Evolutionary conservation across 2,797 vertebrate species (phyloP).

Genomic region (Pampus argenteus): DNA sequence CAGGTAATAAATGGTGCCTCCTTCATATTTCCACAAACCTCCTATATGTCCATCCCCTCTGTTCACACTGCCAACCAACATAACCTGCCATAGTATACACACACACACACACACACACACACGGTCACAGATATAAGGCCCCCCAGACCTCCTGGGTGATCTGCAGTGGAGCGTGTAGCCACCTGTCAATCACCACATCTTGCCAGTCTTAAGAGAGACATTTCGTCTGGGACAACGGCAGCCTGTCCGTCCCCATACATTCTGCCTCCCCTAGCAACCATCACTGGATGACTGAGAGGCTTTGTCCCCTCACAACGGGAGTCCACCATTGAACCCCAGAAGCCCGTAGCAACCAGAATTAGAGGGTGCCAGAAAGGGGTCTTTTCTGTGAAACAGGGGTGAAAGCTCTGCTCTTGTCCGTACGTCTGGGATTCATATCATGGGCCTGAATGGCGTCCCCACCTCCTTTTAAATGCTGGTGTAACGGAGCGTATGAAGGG

Average conservation of each 20-base stretch:
- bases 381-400: slow-evolving; percentile 79
- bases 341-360: slow-evolving; percentile 83
- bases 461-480: slow-evolving; percentile 89
- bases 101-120: slow-evolving; percentile 57
- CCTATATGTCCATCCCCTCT: slow-evolving; percentile 18
- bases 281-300: slow-evolving; percentile 77
- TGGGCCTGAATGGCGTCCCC: slow-evolving; percentile 87
- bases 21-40: slow-evolving; percentile 34
- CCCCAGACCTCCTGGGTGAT: slow-evolving; percentile 79
- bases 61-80: slow-evolving; percentile 48
- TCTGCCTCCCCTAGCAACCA: slow-evolving; percentile 88
- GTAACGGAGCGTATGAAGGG: slow-evolving; percentile 86
- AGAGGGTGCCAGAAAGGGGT: slow-evolving; percentile 82
- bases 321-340: slow-evolving; percentile 79
- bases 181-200: slow-evolving; percentile 87
- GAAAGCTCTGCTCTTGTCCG: slow-evolving; percentile 89
- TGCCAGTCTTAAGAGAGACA: slow-evolving; percentile 85
- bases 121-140: slow-evolving; percentile 69
- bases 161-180: slow-evolving; percentile 82
- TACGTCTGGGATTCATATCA: slow-evolving; percentile 90
- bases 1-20: slow-evolving; percentile 56
- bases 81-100: slow-evolving; percentile 38
- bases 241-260: slow-evolving; percentile 84
- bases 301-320: slow-evolving; percentile 85
- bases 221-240: slow-evolving; percentile 88